phyloP scores from a whole-genome alignment of 2,888 invertebrate species.

The Sphecodes monilicornis region DNA sequence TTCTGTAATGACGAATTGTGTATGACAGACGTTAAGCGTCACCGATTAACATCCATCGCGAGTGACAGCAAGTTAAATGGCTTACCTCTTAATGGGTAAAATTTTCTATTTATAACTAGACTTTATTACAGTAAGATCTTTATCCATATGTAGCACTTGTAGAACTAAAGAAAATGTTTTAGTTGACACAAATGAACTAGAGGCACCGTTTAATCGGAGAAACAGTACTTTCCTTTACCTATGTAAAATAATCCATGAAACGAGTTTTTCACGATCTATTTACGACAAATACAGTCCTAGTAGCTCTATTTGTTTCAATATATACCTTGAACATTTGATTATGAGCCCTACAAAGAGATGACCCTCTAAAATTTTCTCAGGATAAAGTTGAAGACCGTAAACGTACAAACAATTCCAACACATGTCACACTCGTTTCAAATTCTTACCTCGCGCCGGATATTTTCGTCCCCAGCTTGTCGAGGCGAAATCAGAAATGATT shows the following conservation, averaged over 20 bases:
- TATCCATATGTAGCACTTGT: too few species aligned
- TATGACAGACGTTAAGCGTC: background rate
- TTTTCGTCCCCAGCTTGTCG: conserved; percentile 48
- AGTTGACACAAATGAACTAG: too few species aligned
- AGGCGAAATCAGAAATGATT: conserved; percentile 58
- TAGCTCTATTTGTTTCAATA: too few species aligned
- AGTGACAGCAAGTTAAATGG: background rate
- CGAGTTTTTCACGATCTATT: too few species aligned
- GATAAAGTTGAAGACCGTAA: background rate
- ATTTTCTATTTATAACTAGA: background rate
- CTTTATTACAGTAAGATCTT: background rate
- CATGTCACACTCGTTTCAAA: conserved; percentile 22
- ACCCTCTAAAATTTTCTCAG: background rate
- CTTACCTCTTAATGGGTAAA: background rate
- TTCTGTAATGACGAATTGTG: background rate
- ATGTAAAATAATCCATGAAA: too few species aligned
- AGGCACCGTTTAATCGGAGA: too few species aligned
- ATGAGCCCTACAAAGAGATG: too few species aligned
- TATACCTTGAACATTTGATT: too few species aligned
- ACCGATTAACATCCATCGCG: background rate
- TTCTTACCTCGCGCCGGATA: conserved; percentile 57
- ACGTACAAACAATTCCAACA: conserved; percentile 21
- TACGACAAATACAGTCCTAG: too few species aligned
- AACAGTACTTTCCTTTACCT: too few species aligned
- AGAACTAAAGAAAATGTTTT: too few species aligned